Evolutionary conservation across 35 echinoderm and acorn worm species (phyloP).

Genomic region (Patiria miniata): DNA sequence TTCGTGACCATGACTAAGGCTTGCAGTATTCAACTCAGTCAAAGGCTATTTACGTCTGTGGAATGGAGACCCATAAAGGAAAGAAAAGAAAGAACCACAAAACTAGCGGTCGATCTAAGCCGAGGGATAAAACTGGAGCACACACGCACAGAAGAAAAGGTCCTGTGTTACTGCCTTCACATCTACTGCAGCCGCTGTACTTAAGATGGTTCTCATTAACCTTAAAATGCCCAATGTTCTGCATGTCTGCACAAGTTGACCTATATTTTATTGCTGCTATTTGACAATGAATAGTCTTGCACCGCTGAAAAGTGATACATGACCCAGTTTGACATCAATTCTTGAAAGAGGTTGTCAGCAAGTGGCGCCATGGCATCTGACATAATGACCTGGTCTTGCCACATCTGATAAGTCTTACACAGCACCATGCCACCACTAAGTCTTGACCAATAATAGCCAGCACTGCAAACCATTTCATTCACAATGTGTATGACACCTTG

Average conservation of each 20-base stretch:
- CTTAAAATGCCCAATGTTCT: background rate
- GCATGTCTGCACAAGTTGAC: background rate
- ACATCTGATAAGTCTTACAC: background rate
- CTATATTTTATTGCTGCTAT: background rate
- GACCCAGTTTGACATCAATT: slow-evolving; percentile 5
- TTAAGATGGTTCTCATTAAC: slow-evolving; percentile 15
- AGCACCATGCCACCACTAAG: background rate
- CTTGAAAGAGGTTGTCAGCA: background rate
- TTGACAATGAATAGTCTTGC: slow-evolving; percentile 8
- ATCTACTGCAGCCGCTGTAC: background rate
- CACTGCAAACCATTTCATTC: too few species aligned
- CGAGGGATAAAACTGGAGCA: background rate
- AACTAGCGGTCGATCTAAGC: background rate
- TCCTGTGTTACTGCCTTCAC: too few species aligned
- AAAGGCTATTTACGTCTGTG: background rate
- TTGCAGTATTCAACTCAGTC: background rate
- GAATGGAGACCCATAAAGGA: too few species aligned
- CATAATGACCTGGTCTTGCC: slow-evolving; percentile 13
- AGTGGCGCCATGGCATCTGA: slow-evolving; percentile 11
- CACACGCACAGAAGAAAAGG: background rate
- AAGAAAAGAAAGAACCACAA: background rate
- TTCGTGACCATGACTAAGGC: slow-evolving; percentile 27
- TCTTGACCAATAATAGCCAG: slow-evolving; percentile 11
- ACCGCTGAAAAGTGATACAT: background rate
- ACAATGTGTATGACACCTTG: background rate